Conservation (phyloP, 2,888 invertebrate species). For the Imbricaverruca yamaguchii region DNA sequence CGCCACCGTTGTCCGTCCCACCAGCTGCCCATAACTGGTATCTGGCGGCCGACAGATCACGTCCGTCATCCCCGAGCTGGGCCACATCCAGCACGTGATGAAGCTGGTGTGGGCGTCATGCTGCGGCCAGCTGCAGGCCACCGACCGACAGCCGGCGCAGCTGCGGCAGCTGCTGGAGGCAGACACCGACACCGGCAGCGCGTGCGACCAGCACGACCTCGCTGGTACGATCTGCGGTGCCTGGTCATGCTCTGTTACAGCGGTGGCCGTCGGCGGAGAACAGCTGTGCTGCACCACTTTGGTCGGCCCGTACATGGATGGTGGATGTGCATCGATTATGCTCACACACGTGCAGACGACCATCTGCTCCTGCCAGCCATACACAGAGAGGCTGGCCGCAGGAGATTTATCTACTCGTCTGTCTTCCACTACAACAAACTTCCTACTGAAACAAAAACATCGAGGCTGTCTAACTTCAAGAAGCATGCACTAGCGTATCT, state of each 20-base stretch:
- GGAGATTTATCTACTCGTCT: no score
- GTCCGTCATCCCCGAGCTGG: conserved; percentile 32
- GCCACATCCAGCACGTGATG: conserved; percentile 30
- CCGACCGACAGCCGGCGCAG: neutral
- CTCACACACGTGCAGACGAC: no score
- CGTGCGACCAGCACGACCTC: neutral
- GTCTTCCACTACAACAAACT: no score
- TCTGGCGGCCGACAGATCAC: conserved; percentile 27
- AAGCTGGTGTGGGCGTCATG: conserved; percentile 32
- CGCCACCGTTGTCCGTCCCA: neutral
- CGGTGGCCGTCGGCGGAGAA: no score
- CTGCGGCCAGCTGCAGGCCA: conserved; percentile 30
- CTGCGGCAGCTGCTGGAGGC: conserved; percentile 13
- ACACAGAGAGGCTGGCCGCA: no score
- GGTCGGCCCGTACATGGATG: no score
- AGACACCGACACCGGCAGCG: neutral
- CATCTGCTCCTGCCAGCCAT: no score
- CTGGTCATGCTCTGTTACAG: conserved; percentile 35
- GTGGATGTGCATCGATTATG: no score
- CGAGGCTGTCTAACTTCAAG: no score
- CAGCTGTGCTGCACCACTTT: no score
- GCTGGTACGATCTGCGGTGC: conserved; percentile 54
- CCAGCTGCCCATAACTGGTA: neutral
- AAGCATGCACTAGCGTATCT: no score
- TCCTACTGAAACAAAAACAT: no score